phyloP scores from a whole-genome alignment of 2,797 vertebrate genomes.

The Lepus oiostolus region DNA sequence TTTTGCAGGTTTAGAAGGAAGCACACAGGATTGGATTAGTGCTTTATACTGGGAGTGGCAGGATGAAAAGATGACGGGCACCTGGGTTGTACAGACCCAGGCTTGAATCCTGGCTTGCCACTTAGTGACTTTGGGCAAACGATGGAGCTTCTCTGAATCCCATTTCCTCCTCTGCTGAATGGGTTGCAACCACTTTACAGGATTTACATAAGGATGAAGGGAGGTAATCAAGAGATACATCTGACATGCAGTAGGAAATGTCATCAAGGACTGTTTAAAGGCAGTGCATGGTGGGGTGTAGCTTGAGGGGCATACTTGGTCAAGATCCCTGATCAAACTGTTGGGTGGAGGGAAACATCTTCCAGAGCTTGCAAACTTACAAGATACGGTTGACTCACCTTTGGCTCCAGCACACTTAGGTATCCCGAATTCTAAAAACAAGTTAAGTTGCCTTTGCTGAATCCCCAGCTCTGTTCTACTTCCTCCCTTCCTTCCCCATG shows the following conservation, averaged over 20 bases:
- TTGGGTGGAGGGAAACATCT: neutral
- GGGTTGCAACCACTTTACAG: neutral
- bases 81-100: neutral
- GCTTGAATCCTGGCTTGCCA: neutral
- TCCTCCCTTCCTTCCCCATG: too few species aligned
- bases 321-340: neutral
- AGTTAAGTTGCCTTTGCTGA: neutral
- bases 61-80: neutral
- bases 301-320: neutral
- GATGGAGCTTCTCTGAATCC: neutral
- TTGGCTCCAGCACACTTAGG: neutral
- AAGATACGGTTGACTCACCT: neutral
- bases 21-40: neutral
- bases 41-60: neutral
- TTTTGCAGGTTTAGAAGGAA: neutral
- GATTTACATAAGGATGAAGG: neutral
- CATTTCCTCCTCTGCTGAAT: neutral
- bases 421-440: neutral
- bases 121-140: neutral
- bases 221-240: neutral
- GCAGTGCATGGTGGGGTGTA: rapidly evolving
- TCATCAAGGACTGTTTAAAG: neutral
- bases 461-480: neutral
- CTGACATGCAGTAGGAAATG: neutral
- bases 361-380: neutral